Base-by-base conservation (phyloP, 2,113 vertebrate species). In the Athene cunicularia region DNA sequence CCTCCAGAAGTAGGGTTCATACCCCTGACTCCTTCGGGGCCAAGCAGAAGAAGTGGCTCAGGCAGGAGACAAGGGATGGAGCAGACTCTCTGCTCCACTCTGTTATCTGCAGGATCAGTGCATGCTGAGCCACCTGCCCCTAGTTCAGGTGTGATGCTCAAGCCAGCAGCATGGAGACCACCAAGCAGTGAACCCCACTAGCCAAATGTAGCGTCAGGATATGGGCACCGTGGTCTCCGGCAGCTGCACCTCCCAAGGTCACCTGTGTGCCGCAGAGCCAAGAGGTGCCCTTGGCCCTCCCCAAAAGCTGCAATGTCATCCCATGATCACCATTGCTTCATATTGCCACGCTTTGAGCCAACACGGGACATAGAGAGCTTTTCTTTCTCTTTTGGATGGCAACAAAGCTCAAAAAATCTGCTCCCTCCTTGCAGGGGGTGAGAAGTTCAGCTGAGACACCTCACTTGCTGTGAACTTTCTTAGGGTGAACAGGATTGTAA, bases 301-400 rank as follows among this genome's bases (percentile, higher is more conserved):
- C 59, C 58, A 35, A 95, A 76, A 87, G 84, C 87, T 94, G 67
- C 95, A 90, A 45, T 91, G 50, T 85, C 95, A 97, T 97, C 91
- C 84, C 94, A 95, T 97, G 96, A 90, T 93, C 91, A 91, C 95
- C 95, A 96, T 95, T 66, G 91, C 97, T 96, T 73, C 97, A 95
- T 58, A 91, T 88, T 15, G 49, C 87, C 96, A 94, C n/a, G 81
- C 95, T 97, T 94, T 96, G 84, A 94, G 77, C 93, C 84, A 70
- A 23, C 91, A 91, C 0, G 8, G 53, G 58, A 91, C 0, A 0
- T 80, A 97, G 91, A 24, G 20, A 91, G 86, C n/a, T 75, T 89
- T 52, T 77, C 83, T 91, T 89, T 94, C 89, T 96, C 95, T 90
- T 93, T 89, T 76, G 94, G 83, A 95, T 11, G 49, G 35, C 92